Evolutionary conservation across 2,797 vertebrate species (phyloP).

Genomic region (Sylvilagus floridanus): DNA sequence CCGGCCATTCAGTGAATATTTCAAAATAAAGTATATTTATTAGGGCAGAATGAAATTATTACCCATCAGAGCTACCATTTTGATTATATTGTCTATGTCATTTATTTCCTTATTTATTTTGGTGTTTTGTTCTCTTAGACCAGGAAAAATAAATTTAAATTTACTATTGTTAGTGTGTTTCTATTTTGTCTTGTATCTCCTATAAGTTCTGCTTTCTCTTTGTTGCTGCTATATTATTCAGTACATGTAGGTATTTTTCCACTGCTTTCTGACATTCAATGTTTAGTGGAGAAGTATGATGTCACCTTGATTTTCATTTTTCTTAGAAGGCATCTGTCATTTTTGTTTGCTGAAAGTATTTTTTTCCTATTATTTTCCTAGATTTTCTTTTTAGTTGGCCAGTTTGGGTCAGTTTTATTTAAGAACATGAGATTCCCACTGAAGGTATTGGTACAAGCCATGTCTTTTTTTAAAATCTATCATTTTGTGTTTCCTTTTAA

Average conservation of each 20-base stretch:
- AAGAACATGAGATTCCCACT: conserved; percentile 34
- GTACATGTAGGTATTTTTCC: background rate
- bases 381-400: background rate
- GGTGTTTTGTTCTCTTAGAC: conserved; percentile 27
- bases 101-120: conserved; percentile 51
- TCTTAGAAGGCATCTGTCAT: background rate
- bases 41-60: conserved; percentile 43
- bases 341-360: background rate
- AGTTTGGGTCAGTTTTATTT: conserved; percentile 5
- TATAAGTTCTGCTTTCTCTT: conserved; percentile 53
- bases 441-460: conserved; percentile 19
- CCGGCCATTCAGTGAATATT: background rate
- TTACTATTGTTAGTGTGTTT: background rate
- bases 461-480: background rate
- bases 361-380: conserved; percentile 13
- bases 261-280: conserved; percentile 36
- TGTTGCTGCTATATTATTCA: background rate
- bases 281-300: conserved; percentile 14
- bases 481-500: background rate
- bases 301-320: conserved; percentile 14
- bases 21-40: conserved; percentile 41
- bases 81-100: conserved; percentile 27
- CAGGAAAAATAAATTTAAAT: conserved; percentile 27
- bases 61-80: conserved; percentile 27
- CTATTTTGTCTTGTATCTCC: background rate